Evolutionary conservation across 2,888 invertebrate genomes (phyloP).

Genomic region (Eupithecia subumbrata): DNA sequence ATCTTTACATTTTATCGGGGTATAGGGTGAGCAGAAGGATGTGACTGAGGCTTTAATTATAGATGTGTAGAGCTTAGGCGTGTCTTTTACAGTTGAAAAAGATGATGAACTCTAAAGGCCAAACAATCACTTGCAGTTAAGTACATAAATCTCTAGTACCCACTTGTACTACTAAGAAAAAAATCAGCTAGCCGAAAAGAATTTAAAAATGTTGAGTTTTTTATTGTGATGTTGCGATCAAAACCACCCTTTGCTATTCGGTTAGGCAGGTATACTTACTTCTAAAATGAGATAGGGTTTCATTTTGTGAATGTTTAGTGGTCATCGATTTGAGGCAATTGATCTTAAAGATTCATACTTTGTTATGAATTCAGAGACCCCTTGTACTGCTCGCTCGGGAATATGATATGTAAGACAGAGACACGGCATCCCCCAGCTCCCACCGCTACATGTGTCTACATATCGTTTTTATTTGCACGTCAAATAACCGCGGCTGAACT

Average conservation of each 20-base stretch:
- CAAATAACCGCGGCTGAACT: conserved; percentile 41
- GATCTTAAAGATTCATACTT: background rate
- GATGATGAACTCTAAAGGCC: background rate
- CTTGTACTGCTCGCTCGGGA: background rate
- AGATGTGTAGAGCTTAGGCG: background rate
- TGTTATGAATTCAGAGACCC: background rate
- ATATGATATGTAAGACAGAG: conserved; percentile 35
- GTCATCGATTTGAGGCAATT: background rate
- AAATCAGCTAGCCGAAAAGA: no score
- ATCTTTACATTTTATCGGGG: conserved; percentile 5
- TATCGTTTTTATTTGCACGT: conserved; percentile 38
- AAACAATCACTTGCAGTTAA: no score
- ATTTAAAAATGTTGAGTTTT: no score
- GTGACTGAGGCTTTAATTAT: background rate
- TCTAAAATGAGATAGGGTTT: background rate
- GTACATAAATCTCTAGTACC: no score
- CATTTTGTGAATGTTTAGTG: background rate
- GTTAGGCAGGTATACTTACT: no score
- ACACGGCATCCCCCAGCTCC: conserved; percentile 31
- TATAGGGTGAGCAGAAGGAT: background rate
- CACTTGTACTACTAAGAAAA: no score
- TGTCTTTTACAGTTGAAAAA: background rate
- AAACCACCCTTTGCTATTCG: no score
- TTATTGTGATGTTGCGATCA: no score
- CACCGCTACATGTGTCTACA: conserved; percentile 2